Evolutionary conservation across 2,113 vertebrate genomes (phyloP), one percentile per base, ranked within the genome.

Genomic region (Centropus bengalensis): DNA sequence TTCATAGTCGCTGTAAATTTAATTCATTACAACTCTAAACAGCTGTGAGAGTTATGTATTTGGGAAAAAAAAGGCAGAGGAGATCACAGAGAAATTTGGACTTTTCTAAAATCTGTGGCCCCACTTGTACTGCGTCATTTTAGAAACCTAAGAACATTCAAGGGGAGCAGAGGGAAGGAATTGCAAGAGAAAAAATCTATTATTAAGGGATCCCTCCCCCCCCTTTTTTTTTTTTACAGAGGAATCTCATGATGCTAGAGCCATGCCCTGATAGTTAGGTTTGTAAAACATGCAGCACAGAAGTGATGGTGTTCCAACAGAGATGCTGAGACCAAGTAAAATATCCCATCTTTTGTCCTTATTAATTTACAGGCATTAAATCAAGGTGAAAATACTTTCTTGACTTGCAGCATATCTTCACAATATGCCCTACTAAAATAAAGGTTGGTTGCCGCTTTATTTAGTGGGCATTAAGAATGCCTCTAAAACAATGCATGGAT

Each of bases 391-490:
- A 93, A 81, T 70, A 55, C 59, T 83, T 58, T 54, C 69, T 63
- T 83, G 28, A 47, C 78, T 84, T 94, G 64, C 40, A 44, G 6
- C 51, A 32, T 55, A 20, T 70, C 84, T 93, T 93, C 69, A 58
- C 52, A 64, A 15, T 21, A 11, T 49, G 32, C 30, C 60, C 45
- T 33, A 22, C 86, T 96, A 77, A 88, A 93, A 87, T 82, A 87
- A 92, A 92, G 83, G 83, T 89, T 87, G 77, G 70, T 87, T 85
- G 52, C 49, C 33, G 33, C 96, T 96, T 94, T 95, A 51, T 96
- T 96, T 91, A 80, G 80, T 96, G 64, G 92, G 96, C 90, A 69
- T 95, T 79, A 90, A 55, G 45, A 95, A 95, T 86, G 93, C 66
- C 73, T 97, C 97, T 94, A 91, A 96, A 97, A 89, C 68, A 92